phyloP scores from a whole-genome alignment of 92 coral and sea anemone genomes.

The Porites evermanni region DNA sequence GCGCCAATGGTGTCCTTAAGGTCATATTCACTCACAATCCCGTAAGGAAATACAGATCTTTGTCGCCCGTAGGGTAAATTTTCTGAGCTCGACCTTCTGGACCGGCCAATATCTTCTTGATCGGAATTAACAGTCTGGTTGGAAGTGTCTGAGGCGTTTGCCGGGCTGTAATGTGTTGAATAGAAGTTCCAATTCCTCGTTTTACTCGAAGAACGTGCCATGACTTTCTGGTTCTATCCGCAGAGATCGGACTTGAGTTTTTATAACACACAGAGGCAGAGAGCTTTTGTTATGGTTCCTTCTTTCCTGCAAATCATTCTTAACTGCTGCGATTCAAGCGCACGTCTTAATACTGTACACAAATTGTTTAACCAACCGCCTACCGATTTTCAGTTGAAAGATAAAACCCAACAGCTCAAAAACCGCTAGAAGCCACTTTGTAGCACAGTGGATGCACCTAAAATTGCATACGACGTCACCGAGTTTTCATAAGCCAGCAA shows the following conservation, averaged over 20 bases:
- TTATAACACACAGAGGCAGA: too few species aligned
- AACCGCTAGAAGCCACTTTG: not conserved
- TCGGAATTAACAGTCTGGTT: not conserved
- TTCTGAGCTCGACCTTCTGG: not conserved
- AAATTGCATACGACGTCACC: not conserved
- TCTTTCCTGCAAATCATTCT: not conserved
- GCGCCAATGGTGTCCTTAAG: not conserved
- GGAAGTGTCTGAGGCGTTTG: not conserved
- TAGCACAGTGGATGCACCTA: not conserved
- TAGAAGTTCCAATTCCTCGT: constrained; percentile 7
- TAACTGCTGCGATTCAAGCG: not conserved
- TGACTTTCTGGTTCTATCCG: not conserved
- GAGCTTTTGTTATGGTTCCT: too few species aligned
- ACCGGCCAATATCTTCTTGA: not conserved
- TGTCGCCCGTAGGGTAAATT: constrained; percentile 14
- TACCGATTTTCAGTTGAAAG: not conserved
- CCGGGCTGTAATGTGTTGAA: constrained; percentile 24
- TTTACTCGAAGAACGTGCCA: not conserved
- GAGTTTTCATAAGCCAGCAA: not conserved
- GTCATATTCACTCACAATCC: constrained; percentile 34
- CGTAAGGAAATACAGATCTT: constrained; percentile 30
- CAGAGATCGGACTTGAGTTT: not conserved
- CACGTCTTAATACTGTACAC: constrained; percentile 5
- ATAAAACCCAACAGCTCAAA: too few species aligned
- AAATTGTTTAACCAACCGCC: constrained; percentile 20